These are phyloP conservation scores for Mustela nigripes DNA, from an alignment of 2,113 vertebrate species.

Conservation along the genomic window DNA sequence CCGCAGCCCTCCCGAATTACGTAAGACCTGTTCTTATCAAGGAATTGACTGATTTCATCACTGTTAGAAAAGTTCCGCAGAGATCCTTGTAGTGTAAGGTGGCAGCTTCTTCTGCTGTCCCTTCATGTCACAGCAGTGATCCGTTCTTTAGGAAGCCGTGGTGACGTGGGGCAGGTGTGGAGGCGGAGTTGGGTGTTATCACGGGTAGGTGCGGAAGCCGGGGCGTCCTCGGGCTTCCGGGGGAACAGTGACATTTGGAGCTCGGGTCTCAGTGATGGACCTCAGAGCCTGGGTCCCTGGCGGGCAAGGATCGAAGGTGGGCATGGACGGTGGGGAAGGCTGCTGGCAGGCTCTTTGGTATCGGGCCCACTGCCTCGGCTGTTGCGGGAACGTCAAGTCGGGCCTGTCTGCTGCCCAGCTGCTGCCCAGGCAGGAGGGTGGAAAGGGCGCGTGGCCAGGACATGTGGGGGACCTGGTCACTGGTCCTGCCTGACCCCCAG, in stretches of 20 bases:
- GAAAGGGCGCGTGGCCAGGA: background rate
- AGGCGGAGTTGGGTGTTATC: background rate
- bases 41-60: background rate
- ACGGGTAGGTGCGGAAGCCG: rapidly evolving
- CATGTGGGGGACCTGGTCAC: background rate
- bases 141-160: rapidly evolving
- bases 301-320: background rate
- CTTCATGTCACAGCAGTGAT: rapidly evolving
- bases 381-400: rapidly evolving
- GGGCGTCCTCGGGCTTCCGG: rapidly evolving
- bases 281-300: background rate
- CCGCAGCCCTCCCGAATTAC: background rate
- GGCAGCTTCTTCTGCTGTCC: rapidly evolving
- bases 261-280: rapidly evolving
- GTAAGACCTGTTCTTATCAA: background rate
- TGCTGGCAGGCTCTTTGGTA: background rate
- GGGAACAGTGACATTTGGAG: background rate
- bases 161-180: background rate
- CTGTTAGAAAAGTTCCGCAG: background rate
- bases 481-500: background rate
- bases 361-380: background rate
- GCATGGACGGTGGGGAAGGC: background rate
- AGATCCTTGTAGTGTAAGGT: no score
- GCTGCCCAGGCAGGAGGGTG: background rate
- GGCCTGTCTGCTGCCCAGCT: background rate